Evolutionary conservation across 1,140 invertebrate species (phyloP).

Genomic region (Zaprionus tsacasi): DNA sequence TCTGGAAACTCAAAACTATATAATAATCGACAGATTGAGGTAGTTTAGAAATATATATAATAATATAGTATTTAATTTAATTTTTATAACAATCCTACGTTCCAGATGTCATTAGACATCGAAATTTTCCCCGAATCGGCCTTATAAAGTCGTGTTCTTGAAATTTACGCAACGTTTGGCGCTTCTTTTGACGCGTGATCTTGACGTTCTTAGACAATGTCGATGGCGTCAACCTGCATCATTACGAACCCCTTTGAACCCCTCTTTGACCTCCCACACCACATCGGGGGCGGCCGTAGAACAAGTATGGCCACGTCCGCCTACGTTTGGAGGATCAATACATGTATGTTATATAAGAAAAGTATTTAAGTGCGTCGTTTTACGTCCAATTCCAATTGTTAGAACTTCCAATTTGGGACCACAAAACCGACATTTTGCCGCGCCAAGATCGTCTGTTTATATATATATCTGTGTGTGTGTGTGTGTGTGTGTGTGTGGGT

Average conservation of each 20-base stretch:
- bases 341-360: conserved; percentile 43
- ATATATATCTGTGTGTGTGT: conserved; percentile 25
- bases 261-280: conserved; percentile 10
- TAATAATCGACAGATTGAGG: background rate
- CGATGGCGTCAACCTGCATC: conserved; percentile 75
- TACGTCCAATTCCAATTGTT: conserved; percentile 59
- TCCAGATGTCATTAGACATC: conserved; percentile 27
- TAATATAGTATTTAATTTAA: conserved; percentile 4
- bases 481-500: conserved; percentile 32
- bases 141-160: conserved; percentile 66
- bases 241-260: conserved; percentile 18
- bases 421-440: conserved; percentile 59
- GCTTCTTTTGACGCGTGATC: conserved; percentile 67
- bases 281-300: background rate
- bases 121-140: conserved; percentile 25
- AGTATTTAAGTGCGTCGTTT: conserved; percentile 48
- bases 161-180: conserved; percentile 82
- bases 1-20: background rate
- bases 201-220: conserved; percentile 55
- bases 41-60: background rate
- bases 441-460: conserved; percentile 30
- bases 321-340: conserved; percentile 66
- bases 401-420: conserved; percentile 77
- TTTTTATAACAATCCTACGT: conserved; percentile 6
- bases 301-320: conserved; percentile 42